These are phyloP conservation scores for Meghimatium bilineatum DNA, from an alignment of 2,888 invertebrate genomes.

Conservation along the genomic window DNA sequence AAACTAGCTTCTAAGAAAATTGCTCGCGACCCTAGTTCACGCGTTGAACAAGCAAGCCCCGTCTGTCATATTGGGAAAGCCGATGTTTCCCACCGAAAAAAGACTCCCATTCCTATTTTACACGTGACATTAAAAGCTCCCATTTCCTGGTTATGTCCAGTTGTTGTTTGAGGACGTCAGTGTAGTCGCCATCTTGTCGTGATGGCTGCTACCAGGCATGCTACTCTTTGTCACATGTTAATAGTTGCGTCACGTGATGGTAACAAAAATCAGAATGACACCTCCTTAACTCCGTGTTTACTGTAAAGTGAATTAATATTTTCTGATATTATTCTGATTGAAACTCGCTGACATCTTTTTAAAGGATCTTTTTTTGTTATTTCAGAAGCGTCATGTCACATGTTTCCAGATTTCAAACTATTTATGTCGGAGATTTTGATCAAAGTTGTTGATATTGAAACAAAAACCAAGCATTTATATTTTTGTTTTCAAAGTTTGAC, in stretches of 20 bases:
- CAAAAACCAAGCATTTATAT: too few species aligned
- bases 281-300: background rate
- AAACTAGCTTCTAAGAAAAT: conserved; percentile 45
- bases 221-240: conserved; percentile 34
- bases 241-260: conserved; percentile 33
- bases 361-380: too few species aligned
- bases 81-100: conserved; percentile 38
- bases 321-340: background rate
- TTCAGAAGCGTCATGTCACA: background rate
- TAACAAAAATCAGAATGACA: background rate
- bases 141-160: conserved; percentile 35
- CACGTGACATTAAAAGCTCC: conserved; percentile 35
- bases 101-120: conserved; percentile 25
- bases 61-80: conserved; percentile 38
- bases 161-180: conserved; percentile 35
- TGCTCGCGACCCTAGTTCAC: conserved; percentile 40
- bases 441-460: background rate
- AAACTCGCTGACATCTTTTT: background rate
- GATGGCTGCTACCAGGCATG: conserved; percentile 32
- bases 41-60: conserved; percentile 40
- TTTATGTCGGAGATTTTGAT: background rate
- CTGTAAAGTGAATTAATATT: conserved; percentile 31
- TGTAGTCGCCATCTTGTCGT: conserved; percentile 32
- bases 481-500: too few species aligned
- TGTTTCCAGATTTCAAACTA: background rate